These are phyloP conservation scores for Euura lappo DNA, from an alignment of 1,140 invertebrate genomes.

Conservation along the genomic window DNA sequence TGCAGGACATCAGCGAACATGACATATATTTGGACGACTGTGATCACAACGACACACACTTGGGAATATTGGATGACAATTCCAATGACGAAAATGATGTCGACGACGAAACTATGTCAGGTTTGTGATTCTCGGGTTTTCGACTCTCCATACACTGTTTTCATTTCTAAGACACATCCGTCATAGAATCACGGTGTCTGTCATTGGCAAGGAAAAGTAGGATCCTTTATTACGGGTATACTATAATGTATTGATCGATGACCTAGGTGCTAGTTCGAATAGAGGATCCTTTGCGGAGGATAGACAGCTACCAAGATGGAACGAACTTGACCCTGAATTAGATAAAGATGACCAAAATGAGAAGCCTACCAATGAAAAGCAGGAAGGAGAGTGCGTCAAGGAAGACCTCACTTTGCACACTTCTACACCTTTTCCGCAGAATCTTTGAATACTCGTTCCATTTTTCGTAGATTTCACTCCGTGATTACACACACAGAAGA, in stretches of 20 bases:
- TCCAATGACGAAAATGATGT: slow-evolving; percentile 83
- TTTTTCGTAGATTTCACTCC: not conserved
- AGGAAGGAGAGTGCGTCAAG: slow-evolving; percentile 33
- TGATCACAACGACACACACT: slow-evolving; percentile 53
- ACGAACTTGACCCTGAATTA: slow-evolving; percentile 7
- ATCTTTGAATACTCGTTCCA: slow-evolving; percentile 9
- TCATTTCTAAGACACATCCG: too few species aligned
- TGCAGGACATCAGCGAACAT: slow-evolving; percentile 73
- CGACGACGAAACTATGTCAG: slow-evolving; percentile 85
- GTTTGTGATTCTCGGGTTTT: slow-evolving; percentile 50
- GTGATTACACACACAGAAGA: not conserved
- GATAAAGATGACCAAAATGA: slow-evolving; percentile 35
- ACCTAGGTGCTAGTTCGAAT: slow-evolving; percentile 38
- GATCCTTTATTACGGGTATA: not conserved
- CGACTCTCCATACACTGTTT: slow-evolving; percentile 8
- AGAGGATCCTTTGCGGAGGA: slow-evolving; percentile 27
- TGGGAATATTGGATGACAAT: slow-evolving; percentile 60
- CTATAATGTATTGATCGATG: slow-evolving; percentile 12
- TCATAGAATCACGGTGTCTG: too few species aligned
- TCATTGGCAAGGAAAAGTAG: too few species aligned
- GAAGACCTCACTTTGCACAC: slow-evolving; percentile 24
- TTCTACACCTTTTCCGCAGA: slow-evolving; percentile 18
- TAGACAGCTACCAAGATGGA: slow-evolving; percentile 14
- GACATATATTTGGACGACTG: slow-evolving; percentile 68
- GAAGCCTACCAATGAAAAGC: slow-evolving; percentile 35